A percentile compares a stretch with the other conserved stretches of the same genome.
Evolutionary conservation across 2,888 invertebrate genomes (phyloP).

Genomic region (Therioaphis trifolii): DNA sequence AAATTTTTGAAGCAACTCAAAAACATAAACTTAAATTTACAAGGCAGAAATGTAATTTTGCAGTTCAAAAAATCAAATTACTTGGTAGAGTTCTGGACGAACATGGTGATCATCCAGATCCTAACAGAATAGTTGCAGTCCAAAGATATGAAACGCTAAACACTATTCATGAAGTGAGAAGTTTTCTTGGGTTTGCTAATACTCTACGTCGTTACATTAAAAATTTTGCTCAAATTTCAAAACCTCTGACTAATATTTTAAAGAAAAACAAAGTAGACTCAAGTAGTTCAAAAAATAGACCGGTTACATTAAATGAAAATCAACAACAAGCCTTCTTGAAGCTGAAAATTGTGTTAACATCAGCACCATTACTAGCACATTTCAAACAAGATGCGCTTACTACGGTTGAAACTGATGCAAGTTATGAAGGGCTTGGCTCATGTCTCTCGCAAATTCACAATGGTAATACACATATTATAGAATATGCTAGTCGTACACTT

Average conservation of each 20-base stretch:
- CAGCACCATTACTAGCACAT: not conserved
- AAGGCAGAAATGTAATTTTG: not conserved
- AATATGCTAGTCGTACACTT: not conserved
- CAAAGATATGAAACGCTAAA: not conserved
- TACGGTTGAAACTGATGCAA: slow-evolving; percentile 9
- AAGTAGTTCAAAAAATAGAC: not conserved
- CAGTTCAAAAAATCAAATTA: too few relatives aligned
- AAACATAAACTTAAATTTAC: not conserved
- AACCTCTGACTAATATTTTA: not conserved
- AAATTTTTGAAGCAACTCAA: not conserved
- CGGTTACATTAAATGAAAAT: not conserved
- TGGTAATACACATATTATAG: not conserved
- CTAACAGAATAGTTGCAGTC: not conserved
- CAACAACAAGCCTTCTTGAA: not conserved
- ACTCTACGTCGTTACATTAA: not conserved
- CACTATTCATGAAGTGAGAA: not conserved
- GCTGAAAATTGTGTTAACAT: not conserved
- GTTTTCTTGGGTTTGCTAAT: slow-evolving; percentile 17
- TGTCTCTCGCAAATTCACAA: not conserved
- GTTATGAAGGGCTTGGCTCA: not conserved
- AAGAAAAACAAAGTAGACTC: not conserved
- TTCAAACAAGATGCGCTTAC: not conserved
- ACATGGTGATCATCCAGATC: not conserved
- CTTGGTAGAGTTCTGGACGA: too few relatives aligned
- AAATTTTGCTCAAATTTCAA: not conserved